Evolutionary conservation across 2,113 vertebrate genomes (phyloP), one percentile per base, ranked within the genome.

Genomic region (Pleuronectes platessa): DNA sequence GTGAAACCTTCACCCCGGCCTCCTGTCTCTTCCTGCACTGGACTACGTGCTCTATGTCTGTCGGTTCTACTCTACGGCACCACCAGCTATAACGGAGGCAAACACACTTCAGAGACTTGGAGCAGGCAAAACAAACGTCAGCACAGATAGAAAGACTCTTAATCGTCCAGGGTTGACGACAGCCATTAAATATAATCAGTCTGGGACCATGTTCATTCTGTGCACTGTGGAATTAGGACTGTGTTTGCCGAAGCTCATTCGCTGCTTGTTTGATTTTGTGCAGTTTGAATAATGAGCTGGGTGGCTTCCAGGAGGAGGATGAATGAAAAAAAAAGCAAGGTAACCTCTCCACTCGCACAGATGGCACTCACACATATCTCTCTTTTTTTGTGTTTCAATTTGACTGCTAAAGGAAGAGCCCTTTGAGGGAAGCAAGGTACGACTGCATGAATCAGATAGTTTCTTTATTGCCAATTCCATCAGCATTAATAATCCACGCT

Each of bases 401-500:
- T 92, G 90, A 87, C 87, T 89, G 92, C 90, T 94, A 87, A 94
- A 95, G 94, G 94, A 95, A 93, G 94, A 95, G 78, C 89, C 93
- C 74, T 94, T 93, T 92, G 94, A 93, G 88, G 94, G 94, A 79
- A 94, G 90, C 90, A 95, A 94, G 94, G 94, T 95, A 94, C 21
- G 93, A 88, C 68, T 78, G 70, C 86, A 82, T 53, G 68, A 81
- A 62, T 75, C 58, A 2, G 76, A 86, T 47, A 58, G 71, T 75
- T 81, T 83, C 66, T 77, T 61, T 84, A 68, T 76, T 82, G 45
- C 31, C 68, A 78, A 49, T 86, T 62, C 69, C 89, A 90, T 87
- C 86, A 53, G 42, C 89, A 81, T 88, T 40, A 78, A 85, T 86
- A 78, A 81, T 84, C 86, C 84, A 92, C 71, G 86, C 69, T 53